A percentile compares a stretch with the other conserved stretches of the same genome.
phyloP scores from a whole-genome alignment of 2,888 invertebrate species.

The Plebejus argus region DNA sequence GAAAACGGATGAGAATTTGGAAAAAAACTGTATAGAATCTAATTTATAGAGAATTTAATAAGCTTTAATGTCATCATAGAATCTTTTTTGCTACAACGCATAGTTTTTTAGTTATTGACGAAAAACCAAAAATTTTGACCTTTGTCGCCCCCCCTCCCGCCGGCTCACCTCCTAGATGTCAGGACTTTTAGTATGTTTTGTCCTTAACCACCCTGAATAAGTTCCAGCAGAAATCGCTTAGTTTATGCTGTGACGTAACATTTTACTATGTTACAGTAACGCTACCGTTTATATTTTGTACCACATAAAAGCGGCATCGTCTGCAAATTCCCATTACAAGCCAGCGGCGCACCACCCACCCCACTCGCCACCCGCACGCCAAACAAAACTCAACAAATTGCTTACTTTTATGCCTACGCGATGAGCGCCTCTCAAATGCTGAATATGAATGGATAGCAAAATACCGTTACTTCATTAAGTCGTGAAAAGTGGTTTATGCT shows the following conservation, averaged over 20 bases:
- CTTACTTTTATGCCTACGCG: slow-evolving; percentile 44
- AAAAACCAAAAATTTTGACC: too few species aligned
- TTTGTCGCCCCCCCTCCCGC: too few species aligned
- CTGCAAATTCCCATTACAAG: slow-evolving; percentile 67
- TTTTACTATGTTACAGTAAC: background rate
- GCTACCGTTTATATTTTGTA: slow-evolving; percentile 39
- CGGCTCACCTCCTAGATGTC: too few species aligned
- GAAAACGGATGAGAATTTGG: too few species aligned
- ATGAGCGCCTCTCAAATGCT: slow-evolving; percentile 45
- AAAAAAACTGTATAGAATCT: too few species aligned
- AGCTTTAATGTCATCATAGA: too few species aligned
- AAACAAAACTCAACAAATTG: slow-evolving; percentile 45
- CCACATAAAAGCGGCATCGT: slow-evolving; percentile 50
- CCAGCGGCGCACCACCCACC: slow-evolving; percentile 50
- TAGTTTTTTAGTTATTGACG: too few species aligned
- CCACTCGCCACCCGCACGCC: slow-evolving; percentile 47
- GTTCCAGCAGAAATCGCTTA: too few species aligned
- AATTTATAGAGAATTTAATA: too few species aligned
- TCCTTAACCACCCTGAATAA: too few species aligned
- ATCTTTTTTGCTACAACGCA: too few species aligned
- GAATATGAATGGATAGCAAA: slow-evolving; percentile 19
- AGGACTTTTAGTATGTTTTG: too few species aligned
- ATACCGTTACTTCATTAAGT: slow-evolving; percentile 24
- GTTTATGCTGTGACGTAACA: background rate
- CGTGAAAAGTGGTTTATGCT: slow-evolving; percentile 1